Evolutionary conservation across 2,888 invertebrate species (phyloP), one percentile per base, ranked within the genome.

Genomic region (Xestia rhomboidea): DNA sequence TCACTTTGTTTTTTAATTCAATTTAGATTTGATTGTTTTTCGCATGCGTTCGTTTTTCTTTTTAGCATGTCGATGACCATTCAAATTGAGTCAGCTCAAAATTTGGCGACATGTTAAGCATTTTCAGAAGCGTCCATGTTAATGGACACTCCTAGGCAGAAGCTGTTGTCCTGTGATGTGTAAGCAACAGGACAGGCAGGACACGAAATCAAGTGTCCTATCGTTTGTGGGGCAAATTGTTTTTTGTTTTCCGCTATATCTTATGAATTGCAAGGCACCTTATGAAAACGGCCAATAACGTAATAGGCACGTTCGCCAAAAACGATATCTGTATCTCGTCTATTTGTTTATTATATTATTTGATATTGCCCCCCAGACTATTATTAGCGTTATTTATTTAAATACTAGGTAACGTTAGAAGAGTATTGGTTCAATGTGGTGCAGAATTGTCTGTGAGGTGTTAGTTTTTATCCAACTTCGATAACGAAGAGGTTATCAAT

Each of bases 241-340:
- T 41, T 11, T 41, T 10, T 41, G n/a, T 27, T 51, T 71, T 21
- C 49, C 88, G 86, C 88, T 76, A 11, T 24, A 41, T 77, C 88
- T 70, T 73, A 4, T 86, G 18, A 38, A 81, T 91, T 90, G 79
- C 3, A 76, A 81, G 71, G 44, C 15, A 51, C 75, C 34, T 75
- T 79, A 84, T 86, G 87, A 90, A 92, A 94, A 91, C 89, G 89
- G 90, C 90, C 91, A 91, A 88, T 89, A 89, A 84, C 86, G 89
- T 93, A 95, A 94, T 94, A 94, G 92, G 93, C 95, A 95, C 95
- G 95, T 95, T 88, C 91, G 79, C 90, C 88, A 89, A 92, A 95
- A 94, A 94, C 93, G 94, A 92, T 94, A 93, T 93, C 91, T 91
- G 89, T 88, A 90, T 90, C 90, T 92, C 92, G 90, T 92, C 90